These are phyloP conservation scores for Poeciliopsis gracilis DNA, from an alignment of 2,797 vertebrate species.

Conservation along the genomic window DNA sequence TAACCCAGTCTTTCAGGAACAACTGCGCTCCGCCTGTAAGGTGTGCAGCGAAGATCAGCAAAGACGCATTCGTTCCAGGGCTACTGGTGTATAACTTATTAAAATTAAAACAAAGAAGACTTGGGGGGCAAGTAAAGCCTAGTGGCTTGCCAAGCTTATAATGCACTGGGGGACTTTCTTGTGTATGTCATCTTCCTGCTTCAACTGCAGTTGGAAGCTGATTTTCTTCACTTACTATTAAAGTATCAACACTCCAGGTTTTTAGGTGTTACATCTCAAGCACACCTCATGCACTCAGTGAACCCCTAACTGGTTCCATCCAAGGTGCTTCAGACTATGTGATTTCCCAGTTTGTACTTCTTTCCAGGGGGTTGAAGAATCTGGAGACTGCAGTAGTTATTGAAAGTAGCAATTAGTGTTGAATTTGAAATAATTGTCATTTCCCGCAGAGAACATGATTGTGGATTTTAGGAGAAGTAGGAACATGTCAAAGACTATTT, in stretches of 20 bases:
- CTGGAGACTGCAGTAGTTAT: background rate
- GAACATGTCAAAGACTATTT: background rate
- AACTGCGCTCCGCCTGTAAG: too few species aligned
- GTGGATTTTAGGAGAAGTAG: background rate
- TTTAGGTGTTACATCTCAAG: background rate
- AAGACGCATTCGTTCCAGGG: too few species aligned
- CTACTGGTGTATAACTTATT: too few species aligned
- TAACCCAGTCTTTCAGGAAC: too few species aligned
- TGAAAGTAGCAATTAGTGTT: background rate
- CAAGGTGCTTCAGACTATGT: background rate
- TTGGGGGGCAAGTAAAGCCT: too few species aligned
- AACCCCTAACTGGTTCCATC: background rate
- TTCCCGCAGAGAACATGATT: slow-evolving; percentile 1
- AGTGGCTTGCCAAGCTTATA: too few species aligned
- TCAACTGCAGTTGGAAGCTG: background rate
- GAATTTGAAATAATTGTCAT: background rate
- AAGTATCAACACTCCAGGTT: background rate
- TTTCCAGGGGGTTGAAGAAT: background rate
- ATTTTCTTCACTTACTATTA: background rate
- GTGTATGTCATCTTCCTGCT: background rate
- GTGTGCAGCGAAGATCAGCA: too few species aligned
- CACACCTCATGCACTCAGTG: background rate
- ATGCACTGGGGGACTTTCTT: too few species aligned
- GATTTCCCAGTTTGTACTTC: background rate
- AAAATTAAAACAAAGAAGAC: too few species aligned